Evolutionary conservation across 2,113 vertebrate species (phyloP), one percentile per base, ranked within the genome.

Genomic region (Epinephelus moara): DNA sequence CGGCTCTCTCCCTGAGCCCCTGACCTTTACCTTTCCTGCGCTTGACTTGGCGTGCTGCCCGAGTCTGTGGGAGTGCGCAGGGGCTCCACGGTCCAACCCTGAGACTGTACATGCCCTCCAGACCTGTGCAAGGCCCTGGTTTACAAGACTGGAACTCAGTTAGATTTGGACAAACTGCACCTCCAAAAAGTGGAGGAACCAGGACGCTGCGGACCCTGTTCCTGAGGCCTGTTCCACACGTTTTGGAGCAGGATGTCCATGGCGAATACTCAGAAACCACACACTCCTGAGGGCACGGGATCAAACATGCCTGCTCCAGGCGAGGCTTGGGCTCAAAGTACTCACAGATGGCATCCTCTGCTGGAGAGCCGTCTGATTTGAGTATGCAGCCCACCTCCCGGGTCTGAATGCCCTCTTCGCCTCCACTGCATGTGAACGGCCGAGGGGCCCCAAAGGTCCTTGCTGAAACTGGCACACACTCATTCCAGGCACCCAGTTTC

Each of bases 241-340:
- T 97, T 91, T 97, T 98, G 19, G 97, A 98, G 90, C 98, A 99
- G 56, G 96, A 95, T 0, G 98, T 98, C 98, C 98, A 99, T 0
- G 97, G 91, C 0, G 96, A 96, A 27, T 98, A 99, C 57, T 97
- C 96, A 0, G 97, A 96, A 81, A 97, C 97, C 0, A 98, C 96
- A 80, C 98, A 99, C 72, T 98, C 97, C 90, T 97, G 96, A 17
- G 94, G 97, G 90, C 98, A 99, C 0, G 98, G 98, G 82, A 99
- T 99, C 88, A 99, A 96, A 89, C 98, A 99, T 0, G 96, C 98
- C 94, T 99, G 98, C 85, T 99, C 98, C 83, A 98, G 94, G 1
- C 96, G 96, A 4, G 98, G 98, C 88, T 97, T 97, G 0, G 97
- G 97, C 88, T 99, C 98, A 33, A 99, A 99, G 94, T 99, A 99